Evolutionary conservation across 2,888 invertebrate species (phyloP), one percentile per base, ranked within the genome.

Genomic region (Apoda limacodes): DNA sequence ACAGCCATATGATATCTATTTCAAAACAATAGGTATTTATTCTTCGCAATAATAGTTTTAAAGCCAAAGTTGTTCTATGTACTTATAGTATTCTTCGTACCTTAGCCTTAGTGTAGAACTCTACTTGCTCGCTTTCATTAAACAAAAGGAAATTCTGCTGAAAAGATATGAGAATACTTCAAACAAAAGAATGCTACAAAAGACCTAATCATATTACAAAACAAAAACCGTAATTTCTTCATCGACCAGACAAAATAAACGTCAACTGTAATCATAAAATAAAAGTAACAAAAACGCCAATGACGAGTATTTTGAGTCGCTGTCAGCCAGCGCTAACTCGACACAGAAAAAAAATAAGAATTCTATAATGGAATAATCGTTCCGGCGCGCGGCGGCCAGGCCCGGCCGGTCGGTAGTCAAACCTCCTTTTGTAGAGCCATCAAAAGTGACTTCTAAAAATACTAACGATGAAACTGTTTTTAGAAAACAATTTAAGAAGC

Each of bases 401-500:
- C 36, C 44, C 37, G 40, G 39, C 45, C 50, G 47, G 46, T 33
- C 36, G 23, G 37, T 28, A 43, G 39, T 46, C 48, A 46, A 24
- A 24, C 21, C 38, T 34, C 39, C 52, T 69, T 69, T n/a, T n/a
- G 65, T 69, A 37, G 39, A 33, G 35, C 40, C 50, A 45, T 65
- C 66, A 62, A 41, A 46, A 34, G 46, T 52, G 53, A 54, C 59
- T 60, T 48, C 44, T 50, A 50, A 56, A 54, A 46, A 55, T 46
- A 55, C 58, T 67, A 69, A 65, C 70, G 69, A 68, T 55, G 57
- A 33, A 48, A 57, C 59, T 74, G 76, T 75, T 76, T 72, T 69
- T 69, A 67, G 61, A 72, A 76, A 76, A 78, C 74, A 75, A 61
- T 71, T 65, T 65, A 66, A 69, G 66, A 65, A 59, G 76, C 75